Evolutionary conservation across 2,888 invertebrate genomes (phyloP).

Genomic region (Argynnis bischoffii): DNA sequence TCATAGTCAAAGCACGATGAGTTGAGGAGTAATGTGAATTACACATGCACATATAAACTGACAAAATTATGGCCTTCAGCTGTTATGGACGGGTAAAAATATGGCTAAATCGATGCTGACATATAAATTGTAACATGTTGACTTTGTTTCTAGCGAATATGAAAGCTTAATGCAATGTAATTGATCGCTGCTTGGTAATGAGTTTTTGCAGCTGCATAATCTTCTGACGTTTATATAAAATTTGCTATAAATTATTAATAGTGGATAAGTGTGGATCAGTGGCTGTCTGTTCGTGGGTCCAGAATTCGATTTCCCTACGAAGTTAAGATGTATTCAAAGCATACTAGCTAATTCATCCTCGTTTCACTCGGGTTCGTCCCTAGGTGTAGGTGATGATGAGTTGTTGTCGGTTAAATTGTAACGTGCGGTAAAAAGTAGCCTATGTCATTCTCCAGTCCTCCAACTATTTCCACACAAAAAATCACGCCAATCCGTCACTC

Average conservation of each 20-base stretch:
- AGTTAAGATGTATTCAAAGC: too few species aligned
- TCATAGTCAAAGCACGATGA: slow-evolving; percentile 11
- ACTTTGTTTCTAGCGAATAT: slow-evolving; percentile 3
- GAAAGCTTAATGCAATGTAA: slow-evolving; percentile 7
- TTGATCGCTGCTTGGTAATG: slow-evolving; percentile 18
- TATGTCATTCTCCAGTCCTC: too few species aligned
- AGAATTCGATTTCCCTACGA: too few species aligned
- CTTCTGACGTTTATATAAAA: slow-evolving; percentile 14
- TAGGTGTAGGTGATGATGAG: too few species aligned
- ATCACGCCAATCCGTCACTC: too few species aligned
- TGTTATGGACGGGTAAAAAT: slow-evolving; percentile 1
- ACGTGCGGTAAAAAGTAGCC: too few species aligned
- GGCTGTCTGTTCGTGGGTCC: too few species aligned
- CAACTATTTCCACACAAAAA: too few species aligned
- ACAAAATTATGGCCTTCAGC: slow-evolving; percentile 14
- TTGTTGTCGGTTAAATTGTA: too few species aligned
- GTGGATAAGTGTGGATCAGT: neutral
- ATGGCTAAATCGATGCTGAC: slow-evolving; percentile 1
- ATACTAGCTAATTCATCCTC: too few species aligned
- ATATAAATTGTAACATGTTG: slow-evolving; percentile 9
- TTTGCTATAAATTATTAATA: slow-evolving; percentile 12
- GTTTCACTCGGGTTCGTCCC: too few species aligned
- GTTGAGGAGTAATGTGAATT: slow-evolving; percentile 11
- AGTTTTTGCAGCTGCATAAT: slow-evolving; percentile 25
- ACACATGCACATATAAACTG: slow-evolving; percentile 12